These are phyloP conservation scores for Lagopus muta DNA, from an alignment of 2,113 vertebrate genomes.

Conservation along the genomic window DNA sequence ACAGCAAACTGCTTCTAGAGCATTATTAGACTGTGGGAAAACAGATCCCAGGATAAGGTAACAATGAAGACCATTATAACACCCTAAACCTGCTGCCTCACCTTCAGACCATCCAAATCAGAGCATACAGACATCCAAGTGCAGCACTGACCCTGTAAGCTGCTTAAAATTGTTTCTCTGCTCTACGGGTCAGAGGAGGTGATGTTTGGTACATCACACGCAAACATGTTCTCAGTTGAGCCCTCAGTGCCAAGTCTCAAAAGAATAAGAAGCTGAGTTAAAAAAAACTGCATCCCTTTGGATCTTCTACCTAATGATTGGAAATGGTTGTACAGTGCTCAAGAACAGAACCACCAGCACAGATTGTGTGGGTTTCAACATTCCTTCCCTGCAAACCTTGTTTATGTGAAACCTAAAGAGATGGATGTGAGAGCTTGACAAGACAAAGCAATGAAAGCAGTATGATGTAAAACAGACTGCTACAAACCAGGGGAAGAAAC, in stretches of 20 bases:
- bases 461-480: not conserved
- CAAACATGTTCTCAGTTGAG: not conserved
- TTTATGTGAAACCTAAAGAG: constrained; percentile 9
- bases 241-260: not conserved
- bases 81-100: not conserved
- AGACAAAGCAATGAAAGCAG: not conserved
- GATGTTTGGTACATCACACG: fast-evolving
- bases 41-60: not conserved
- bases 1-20: not conserved
- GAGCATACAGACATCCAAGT: not conserved
- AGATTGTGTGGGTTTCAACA: not conserved
- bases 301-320: not conserved
- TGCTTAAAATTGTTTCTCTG: not conserved
- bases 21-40: not conserved
- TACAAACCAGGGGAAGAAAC: not conserved
- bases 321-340: fast-evolving
- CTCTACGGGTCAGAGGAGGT: not conserved
- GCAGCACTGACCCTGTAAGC: not conserved
- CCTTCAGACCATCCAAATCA: not conserved
- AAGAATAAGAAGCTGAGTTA: not conserved
- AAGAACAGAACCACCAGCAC: not conserved
- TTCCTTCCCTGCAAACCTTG: not conserved
- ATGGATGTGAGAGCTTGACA: not conserved
- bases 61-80: not conserved
- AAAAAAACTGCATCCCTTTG: not conserved